Conservation (phyloP, 2,113 vertebrate genomes). For the Cyanoderma ruficeps region DNA sequence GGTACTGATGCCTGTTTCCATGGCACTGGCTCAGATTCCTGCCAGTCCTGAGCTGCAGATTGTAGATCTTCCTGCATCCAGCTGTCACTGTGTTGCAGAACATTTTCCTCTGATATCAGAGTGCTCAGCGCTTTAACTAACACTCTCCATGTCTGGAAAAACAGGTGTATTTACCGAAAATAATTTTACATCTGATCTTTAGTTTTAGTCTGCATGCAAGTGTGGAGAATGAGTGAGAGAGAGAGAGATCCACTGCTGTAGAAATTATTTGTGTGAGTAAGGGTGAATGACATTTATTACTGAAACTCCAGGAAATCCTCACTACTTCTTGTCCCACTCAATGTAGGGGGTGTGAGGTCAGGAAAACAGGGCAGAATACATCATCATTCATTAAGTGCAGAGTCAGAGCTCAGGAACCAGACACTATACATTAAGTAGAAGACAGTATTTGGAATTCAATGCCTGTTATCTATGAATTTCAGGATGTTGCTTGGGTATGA, state of each 20-base stretch:
- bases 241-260: not conserved
- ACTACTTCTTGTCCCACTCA: not conserved
- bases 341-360: not conserved
- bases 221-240: not conserved
- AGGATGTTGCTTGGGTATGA: not conserved
- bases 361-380: not conserved
- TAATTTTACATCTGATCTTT: not conserved
- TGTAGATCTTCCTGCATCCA: slow-evolving; percentile 29
- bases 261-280: not conserved
- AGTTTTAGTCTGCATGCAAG: not conserved
- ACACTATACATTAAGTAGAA: not conserved
- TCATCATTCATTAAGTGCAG: not conserved
- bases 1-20: slow-evolving; percentile 50
- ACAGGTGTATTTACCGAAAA: slow-evolving; percentile 11
- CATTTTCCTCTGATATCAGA: slow-evolving; percentile 38
- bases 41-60: slow-evolving; percentile 13
- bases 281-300: not conserved
- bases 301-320: not conserved
- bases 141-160: not conserved
- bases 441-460: not conserved
- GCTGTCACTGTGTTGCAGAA: slow-evolving; percentile 32
- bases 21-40: slow-evolving; percentile 43
- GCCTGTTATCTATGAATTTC: not conserved
- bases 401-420: not conserved
- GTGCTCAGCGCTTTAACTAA: not conserved